Conservation (phyloP, 2,888 invertebrate genomes). For the Eupithecia inturbata region DNA sequence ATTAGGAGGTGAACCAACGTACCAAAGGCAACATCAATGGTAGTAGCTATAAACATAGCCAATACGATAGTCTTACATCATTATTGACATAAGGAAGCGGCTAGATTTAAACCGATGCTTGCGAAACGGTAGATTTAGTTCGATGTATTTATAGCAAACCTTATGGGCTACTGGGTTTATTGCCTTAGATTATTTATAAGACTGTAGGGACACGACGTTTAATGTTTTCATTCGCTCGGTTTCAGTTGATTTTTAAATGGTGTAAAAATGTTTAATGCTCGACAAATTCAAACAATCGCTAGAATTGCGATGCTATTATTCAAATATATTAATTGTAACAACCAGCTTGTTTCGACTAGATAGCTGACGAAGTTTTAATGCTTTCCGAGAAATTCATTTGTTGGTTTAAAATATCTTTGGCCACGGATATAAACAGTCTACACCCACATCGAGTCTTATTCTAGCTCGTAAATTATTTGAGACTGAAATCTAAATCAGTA, state of each 20-base stretch:
- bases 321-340: neutral
- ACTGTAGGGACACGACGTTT: conserved; percentile 40
- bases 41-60: conserved; percentile 43
- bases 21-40: conserved; percentile 47
- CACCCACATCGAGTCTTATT: conserved; percentile 55
- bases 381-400: conserved; percentile 20
- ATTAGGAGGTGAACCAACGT: conserved; percentile 45
- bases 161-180: conserved; percentile 72
- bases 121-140: conserved; percentile 61
- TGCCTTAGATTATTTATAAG: conserved; percentile 61
- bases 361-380: neutral
- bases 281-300: conserved; percentile 20
- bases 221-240: conserved; percentile 19
- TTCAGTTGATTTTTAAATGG: conserved; percentile 12
- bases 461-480: conserved; percentile 45
- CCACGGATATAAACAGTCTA: conserved; percentile 51
- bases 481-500: conserved; percentile 44
- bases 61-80: conserved; percentile 61
- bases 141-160: conserved; percentile 68
- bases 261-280: neutral
- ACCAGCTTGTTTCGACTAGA: neutral
- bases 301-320: neutral
- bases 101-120: conserved; percentile 54
- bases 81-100: conserved; percentile 74
- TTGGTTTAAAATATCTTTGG: conserved; percentile 62